Conservation (phyloP, 1,140 invertebrate genomes). For the Calephelis nemesis region DNA sequence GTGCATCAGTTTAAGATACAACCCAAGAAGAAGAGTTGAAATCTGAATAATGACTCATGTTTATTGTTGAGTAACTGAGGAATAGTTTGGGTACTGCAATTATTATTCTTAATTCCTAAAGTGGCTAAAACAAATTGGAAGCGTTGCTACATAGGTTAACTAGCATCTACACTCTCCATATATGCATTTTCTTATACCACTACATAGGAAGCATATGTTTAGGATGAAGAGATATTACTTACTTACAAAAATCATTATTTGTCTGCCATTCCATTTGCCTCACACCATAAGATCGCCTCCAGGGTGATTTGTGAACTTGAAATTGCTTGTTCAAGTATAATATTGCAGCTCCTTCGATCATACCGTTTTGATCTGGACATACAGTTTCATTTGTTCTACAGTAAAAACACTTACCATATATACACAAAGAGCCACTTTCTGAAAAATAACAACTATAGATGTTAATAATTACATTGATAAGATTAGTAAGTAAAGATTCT, state of each 20-base stretch:
- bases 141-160: too few relatives aligned
- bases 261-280: constrained; percentile 90
- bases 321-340: constrained; percentile 88
- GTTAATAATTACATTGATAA: too few relatives aligned
- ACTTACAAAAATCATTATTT: constrained; percentile 89
- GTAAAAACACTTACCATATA: constrained; percentile 95
- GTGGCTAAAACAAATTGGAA: too few relatives aligned
- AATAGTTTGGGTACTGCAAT: too few relatives aligned
- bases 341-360: constrained; percentile 91
- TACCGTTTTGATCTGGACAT: constrained; percentile 84
- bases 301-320: constrained; percentile 88
- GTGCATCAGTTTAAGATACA: too few relatives aligned
- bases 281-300: constrained; percentile 92
- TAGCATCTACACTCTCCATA: too few relatives aligned
- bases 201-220: neutral
- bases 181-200: too few relatives aligned
- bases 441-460: constrained; percentile 18
- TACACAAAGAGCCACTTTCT: constrained; percentile 82
- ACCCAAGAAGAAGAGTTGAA: too few relatives aligned
- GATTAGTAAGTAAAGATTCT: too few relatives aligned
- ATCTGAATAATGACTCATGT: too few relatives aligned
- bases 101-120: too few relatives aligned
- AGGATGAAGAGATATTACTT: constrained; percentile 59
- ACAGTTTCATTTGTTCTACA: constrained; percentile 90
- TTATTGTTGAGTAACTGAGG: too few relatives aligned